Evolutionary conservation across 2,113 vertebrate species (phyloP).

Genomic region (Acinonyx jubatus): DNA sequence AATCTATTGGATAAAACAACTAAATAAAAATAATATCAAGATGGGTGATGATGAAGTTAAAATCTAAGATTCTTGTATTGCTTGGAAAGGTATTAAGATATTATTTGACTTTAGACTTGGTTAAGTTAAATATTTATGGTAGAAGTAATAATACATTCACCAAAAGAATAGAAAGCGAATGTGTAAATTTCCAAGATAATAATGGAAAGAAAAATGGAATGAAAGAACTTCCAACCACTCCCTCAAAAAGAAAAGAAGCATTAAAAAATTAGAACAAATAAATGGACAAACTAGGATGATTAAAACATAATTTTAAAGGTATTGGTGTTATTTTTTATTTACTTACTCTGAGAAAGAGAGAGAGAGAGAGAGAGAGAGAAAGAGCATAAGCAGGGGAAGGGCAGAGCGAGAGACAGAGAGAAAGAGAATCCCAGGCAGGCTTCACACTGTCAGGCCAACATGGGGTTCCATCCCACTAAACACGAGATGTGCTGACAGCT

Average conservation of each 20-base stretch:
- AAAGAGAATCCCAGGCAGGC: no score
- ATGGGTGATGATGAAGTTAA: not conserved
- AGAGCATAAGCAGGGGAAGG: no score
- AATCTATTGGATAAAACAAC: not conserved
- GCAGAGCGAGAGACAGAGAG: no score
- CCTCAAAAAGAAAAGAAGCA: not conserved
- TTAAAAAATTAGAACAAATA: not conserved
- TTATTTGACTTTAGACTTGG: not conserved
- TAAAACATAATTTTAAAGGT: not conserved
- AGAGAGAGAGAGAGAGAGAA: no score
- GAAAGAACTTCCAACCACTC: not conserved
- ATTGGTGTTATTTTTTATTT: not conserved
- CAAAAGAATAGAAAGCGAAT: not conserved
- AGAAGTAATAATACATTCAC: not conserved
- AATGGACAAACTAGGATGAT: not conserved
- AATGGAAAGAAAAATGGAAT: not conserved
- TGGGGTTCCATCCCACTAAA: no score
- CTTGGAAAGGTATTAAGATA: not conserved
- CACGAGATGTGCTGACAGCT: no score
- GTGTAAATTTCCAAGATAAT: not conserved
- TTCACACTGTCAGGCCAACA: no score
- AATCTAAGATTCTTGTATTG: not conserved
- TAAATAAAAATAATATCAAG: not conserved
- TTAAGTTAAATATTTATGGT: not conserved
- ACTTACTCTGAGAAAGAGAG: no score